Base-by-base conservation (phyloP, 2,113 vertebrate species). In the Nothobranchius furzeri region DNA sequence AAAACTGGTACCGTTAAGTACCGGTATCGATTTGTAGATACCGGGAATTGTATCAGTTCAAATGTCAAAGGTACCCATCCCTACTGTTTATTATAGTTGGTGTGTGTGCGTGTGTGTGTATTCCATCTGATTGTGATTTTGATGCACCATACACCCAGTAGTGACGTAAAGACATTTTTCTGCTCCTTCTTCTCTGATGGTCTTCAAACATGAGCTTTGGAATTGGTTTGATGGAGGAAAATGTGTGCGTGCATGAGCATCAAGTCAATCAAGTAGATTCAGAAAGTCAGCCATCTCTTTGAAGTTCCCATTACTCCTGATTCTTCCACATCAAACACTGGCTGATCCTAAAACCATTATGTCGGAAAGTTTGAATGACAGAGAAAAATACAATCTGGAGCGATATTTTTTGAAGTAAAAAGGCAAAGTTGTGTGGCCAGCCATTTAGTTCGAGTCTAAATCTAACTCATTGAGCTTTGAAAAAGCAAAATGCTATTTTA, bases 221-320 rank as follows among this genome's bases (percentile, higher is more conserved):
- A 83, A 76, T 88, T 76, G 80, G 77, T 56, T 64, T 80, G 86
- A 84, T 77, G 73, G 70, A 70, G n/a, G 49, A 77, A 64, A 80
- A 81, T 62, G 75, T 74, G 68, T 64, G 47, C 6, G 30, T 57
- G 69, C 60, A 17, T 74, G 50, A 69, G 62, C 78, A 88, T 90
- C 85, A 79, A 81, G 77, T 82, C 85, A 85, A 66, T 69, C 64
- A 88, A 68, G 82, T 77, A 87, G 68, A 85, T 86, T 88, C 79
- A 87, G 82, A 85, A 79, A 51, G 58, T 64, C 56, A 36, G 83
- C 67, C 37, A 70, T 64, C 67, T 62, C 89, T 93, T 93, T 92
- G 89, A 92, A 89, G 90, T 91, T 90, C 85, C 86, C 88, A 90
- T 93, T 90, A 90, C 78, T 69, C 68, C 48, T 66, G 71, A 87